phyloP scores from a whole-genome alignment of 1,140 invertebrate species.

The Drosophila yakuba region DNA sequence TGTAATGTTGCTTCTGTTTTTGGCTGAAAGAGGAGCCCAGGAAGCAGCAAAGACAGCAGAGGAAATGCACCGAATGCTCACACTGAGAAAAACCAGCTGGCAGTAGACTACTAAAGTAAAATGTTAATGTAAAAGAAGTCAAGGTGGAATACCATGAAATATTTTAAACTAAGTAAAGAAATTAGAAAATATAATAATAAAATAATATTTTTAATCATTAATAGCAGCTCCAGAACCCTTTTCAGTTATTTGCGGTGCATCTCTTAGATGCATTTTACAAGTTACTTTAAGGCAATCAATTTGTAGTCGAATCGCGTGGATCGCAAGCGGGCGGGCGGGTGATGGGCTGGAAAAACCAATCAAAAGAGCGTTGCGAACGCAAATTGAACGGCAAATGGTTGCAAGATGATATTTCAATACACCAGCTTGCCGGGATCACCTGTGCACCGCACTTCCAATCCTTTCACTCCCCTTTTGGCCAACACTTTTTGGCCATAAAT shows the following conservation, averaged over 20 bases:
- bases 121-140: no score
- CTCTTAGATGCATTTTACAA: conserved; percentile 78
- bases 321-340: conserved; percentile 6
- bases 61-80: conserved; percentile 13
- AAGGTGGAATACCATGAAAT: no score
- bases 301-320: conserved; percentile 54
- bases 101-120: neutral
- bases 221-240: no score
- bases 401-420: conserved; percentile 81
- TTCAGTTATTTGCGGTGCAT: neutral
- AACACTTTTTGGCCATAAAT: conserved; percentile 62
- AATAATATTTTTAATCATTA: no score
- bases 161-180: no score
- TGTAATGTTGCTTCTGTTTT: conserved; percentile 83
- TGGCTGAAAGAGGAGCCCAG: conserved; percentile 55
- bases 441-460: neutral
- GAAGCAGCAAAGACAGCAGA: conserved; percentile 14
- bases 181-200: no score
- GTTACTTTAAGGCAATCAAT: conserved; percentile 84
- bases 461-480: neutral
- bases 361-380: conserved; percentile 83
- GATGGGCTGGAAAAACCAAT: conserved; percentile 72
- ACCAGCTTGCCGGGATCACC: conserved; percentile 23
- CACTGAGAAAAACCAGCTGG: conserved; percentile 1
- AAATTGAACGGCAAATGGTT: conserved; percentile 82